Percentiles rank a stretch among this genome's conserved stretches.
Conservation (phyloP, 2,888 invertebrate genomes). For the Hyles lineata region DNA sequence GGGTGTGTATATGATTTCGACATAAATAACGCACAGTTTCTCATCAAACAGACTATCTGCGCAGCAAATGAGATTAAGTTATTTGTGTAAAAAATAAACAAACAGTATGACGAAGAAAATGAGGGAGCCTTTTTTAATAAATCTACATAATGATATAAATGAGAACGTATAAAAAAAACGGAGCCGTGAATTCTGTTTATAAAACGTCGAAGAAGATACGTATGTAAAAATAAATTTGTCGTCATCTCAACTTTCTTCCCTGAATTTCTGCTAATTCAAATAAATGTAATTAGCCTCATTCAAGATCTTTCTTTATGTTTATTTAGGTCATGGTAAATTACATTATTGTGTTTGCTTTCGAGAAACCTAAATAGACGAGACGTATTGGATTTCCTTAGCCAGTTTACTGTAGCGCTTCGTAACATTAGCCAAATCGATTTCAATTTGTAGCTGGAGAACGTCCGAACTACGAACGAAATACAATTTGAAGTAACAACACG, state of each 20-base stretch:
- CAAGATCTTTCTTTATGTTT: not conserved
- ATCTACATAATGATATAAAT: not conserved
- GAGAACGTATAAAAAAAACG: not conserved
- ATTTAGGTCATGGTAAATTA: conserved; percentile 1
- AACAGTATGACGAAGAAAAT: not conserved
- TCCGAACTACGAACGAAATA: not conserved
- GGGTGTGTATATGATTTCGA: too few species aligned
- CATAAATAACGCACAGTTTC: not conserved
- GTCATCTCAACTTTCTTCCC: not conserved
- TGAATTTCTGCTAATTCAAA: not conserved
- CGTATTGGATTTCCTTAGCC: not conserved
- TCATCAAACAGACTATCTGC: not conserved
- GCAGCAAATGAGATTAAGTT: not conserved
- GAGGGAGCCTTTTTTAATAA: conserved; percentile 3
- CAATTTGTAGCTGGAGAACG: conserved; percentile 8
- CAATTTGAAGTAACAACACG: not conserved
- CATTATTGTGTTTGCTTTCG: not conserved
- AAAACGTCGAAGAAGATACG: not conserved
- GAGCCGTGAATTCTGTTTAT: not conserved
- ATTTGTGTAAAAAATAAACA: not conserved
- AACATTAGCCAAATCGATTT: conserved; percentile 24
- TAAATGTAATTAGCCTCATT: conserved; percentile 3
- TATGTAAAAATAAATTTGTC: not conserved
- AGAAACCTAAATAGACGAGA: not conserved
- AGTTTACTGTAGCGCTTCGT: not conserved